Evolutionary conservation across 2,888 invertebrate genomes (phyloP), one percentile per base, ranked within the genome.

Genomic region (Drosophila lacicola): DNA sequence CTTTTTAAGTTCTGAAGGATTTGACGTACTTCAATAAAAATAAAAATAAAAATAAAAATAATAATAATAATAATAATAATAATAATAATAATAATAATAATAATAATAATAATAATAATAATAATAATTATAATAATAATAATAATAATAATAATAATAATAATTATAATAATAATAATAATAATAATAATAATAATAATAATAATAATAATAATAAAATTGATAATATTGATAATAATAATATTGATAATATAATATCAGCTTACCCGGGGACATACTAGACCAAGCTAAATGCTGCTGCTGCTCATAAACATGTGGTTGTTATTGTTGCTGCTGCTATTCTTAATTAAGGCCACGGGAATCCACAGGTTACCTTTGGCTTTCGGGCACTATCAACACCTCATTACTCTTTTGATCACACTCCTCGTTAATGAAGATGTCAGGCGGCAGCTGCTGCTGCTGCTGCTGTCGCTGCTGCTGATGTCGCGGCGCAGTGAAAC

Each of bases 321-420:
- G 37, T 57, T 49, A 57, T 29, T 49, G 73, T 55, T 74, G 58
- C 54, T 47, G 36, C 41, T 62, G 55, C 42, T 71, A 58, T 49
- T 72, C 72, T 72, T 87, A 84, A 89, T 84, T 88, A 89, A 84
- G 76, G 45, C 68, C 21, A 62, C 50, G 75, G 66, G 82, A 81
- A 88, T 76, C 87, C 76, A 75, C 87, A 72, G 68, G 70, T 76
- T 55, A 77, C 75, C 70, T 68, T 53, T 66, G 58, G 46, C 68
- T 84, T 76, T 69, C 42, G 78, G 82, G 73, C 87, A 82, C 88
- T 90, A 90, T 91, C 90, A 91, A 90, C 91, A 91, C 91, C 88
- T 91, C 90, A 91, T 90, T 90, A 90, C 90, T 91, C 91, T 88
- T 82, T 78, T 86, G 87, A 90, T 90, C 90, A 85, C 82, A 86